Percentiles rank a stretch among this genome's conserved stretches.
phyloP scores from a whole-genome alignment of 2,113 vertebrate genomes.

The Cryptotis parvus region DNA sequence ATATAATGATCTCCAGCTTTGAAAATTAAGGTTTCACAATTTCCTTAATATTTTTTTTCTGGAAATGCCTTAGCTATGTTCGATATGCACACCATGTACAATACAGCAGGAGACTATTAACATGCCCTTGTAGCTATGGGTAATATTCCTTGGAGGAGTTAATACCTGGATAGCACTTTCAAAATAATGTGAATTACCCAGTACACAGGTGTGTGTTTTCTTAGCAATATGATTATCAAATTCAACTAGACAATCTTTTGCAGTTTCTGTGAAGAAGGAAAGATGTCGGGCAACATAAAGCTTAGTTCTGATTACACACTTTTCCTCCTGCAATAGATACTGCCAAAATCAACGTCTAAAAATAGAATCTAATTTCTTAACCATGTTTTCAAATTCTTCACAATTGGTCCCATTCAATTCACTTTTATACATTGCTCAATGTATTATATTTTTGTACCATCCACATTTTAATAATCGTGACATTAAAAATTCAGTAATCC shows the following conservation, averaged over 20 bases:
- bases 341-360: background rate
- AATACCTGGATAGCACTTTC: background rate
- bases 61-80: background rate
- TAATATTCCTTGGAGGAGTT: background rate
- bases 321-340: background rate
- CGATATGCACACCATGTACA: background rate
- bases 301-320: background rate
- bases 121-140: background rate
- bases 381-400: background rate
- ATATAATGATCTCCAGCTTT: conserved; percentile 63
- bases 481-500: background rate
- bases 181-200: conserved; percentile 13
- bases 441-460: rapidly evolving
- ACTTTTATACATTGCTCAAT: background rate
- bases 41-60: conserved; percentile 60
- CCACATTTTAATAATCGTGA: background rate
- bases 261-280: background rate
- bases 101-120: background rate
- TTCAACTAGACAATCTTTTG: background rate
- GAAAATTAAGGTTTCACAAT: conserved; percentile 53
- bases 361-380: background rate
- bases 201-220: background rate
- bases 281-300: background rate
- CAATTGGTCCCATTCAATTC: background rate
- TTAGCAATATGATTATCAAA: background rate